These are phyloP conservation scores for Metopolophium dirhodum DNA, from an alignment of 1,140 invertebrate genomes.

Conservation along the genomic window DNA sequence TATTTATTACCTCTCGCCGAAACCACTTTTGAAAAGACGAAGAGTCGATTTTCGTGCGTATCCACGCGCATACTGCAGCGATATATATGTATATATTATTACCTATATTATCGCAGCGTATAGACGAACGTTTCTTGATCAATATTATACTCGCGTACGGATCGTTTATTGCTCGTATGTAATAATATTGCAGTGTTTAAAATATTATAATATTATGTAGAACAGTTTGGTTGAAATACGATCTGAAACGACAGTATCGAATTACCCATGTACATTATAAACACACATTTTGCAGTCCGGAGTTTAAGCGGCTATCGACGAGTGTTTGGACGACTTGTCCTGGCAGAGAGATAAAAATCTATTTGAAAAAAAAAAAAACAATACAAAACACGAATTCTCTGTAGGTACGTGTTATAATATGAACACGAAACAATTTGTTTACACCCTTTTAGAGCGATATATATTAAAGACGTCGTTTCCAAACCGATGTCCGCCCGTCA, in stretches of 20 bases:
- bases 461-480: neutral
- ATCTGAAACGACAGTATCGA: neutral
- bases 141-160: neutral
- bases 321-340: neutral
- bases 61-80: neutral
- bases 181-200: neutral
- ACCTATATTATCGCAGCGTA: neutral
- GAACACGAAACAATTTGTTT: neutral
- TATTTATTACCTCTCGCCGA: neutral
- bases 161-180: neutral
- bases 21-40: neutral
- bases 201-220: neutral
- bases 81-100: neutral
- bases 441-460: neutral
- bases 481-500: neutral
- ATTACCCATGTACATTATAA: neutral
- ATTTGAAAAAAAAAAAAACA: neutral
- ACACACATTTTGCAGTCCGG: neutral
- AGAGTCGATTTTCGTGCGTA: neutral
- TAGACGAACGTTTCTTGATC: neutral
- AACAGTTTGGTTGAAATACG: neutral
- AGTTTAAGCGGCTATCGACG: neutral
- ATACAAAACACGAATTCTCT: neutral
- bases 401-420: neutral
- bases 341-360: neutral